Conservation (phyloP, 2,113 vertebrate species). For the Arenaria interpres region DNA sequence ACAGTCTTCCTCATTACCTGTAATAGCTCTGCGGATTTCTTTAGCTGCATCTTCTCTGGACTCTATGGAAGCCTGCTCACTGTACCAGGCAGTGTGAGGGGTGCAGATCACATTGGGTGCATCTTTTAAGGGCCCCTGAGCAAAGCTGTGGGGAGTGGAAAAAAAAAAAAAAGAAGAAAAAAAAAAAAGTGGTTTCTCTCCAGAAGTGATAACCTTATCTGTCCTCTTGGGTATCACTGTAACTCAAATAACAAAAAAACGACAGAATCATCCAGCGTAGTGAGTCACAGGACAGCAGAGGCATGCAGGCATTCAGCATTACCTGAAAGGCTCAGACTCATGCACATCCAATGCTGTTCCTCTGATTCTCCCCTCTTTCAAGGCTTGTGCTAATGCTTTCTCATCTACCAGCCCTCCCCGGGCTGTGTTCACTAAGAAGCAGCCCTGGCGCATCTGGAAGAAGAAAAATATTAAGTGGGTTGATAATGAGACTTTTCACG, state of each 20-base stretch:
- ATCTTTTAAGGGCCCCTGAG: constrained; percentile 88
- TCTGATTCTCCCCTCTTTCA: constrained; percentile 90
- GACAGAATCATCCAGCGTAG: not conserved
- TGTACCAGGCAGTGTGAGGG: constrained; percentile 91
- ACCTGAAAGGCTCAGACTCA: constrained; percentile 91
- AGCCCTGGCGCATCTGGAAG: constrained; percentile 88
- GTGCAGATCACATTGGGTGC: constrained; percentile 90
- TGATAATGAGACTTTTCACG: constrained; percentile 7
- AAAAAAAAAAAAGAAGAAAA: not conserved
- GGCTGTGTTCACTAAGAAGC: constrained; percentile 89
- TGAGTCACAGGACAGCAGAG: not conserved
- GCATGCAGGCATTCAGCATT: not conserved
- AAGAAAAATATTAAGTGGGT: not conserved
- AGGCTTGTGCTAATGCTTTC: constrained; percentile 87
- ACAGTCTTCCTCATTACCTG: constrained; percentile 72
- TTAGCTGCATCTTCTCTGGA: constrained; percentile 89
- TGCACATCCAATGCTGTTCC: constrained; percentile 89
- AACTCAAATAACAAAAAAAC: not conserved
- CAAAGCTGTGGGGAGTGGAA: constrained; percentile 73
- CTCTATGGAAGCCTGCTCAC: constrained; percentile 89
- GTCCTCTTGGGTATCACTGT: not conserved
- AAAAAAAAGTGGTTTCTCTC: not conserved
- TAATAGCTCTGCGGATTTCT: constrained; percentile 89
- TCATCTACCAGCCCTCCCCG: constrained; percentile 89
- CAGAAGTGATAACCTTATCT: not conserved